Base-by-base conservation (phyloP, 1,140 invertebrate species). In the Brachionus rubens region DNA sequence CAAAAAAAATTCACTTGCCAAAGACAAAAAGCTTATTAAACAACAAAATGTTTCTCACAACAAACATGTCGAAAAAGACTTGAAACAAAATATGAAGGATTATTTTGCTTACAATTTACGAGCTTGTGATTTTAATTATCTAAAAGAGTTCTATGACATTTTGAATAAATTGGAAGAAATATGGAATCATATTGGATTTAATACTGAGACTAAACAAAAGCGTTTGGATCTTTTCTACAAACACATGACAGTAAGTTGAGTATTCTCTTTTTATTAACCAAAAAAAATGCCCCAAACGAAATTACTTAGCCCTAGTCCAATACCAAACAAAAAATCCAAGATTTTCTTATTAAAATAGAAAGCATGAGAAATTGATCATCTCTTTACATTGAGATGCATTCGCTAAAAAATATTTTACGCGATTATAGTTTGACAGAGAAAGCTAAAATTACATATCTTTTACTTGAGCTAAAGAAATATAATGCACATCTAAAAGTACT, bases 21-120 rank as follows among this genome's bases (percentile, higher is more conserved):
- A 65, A 65, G 26, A 19, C 12, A 43, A 65, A 26, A 2, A 36
- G 16, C 1, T 3, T 24, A 1, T 40, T 5, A 1, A 36, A 0
- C 3, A 46, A 43, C n/a, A 65, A 41, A 21, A 65, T 4, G 21
- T 2, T 21, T 43, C 36, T 4, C 12, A 21, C 9, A 41, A 65
- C 43, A 41, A 65, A 24, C 7, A 43, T 65, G 40, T 65, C 10
- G 59, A 65, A 40, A 65, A 65, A 14, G 40, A 65, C 12, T 12
- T 65, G 24, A 65, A 24, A 43, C 40, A 43, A 65, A 65, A 65
- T 65, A 65, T 65, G 40, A 65, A 65, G 26, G 59, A 65, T 24
- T 65, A 65, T 43, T 65, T 65, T 43, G 59, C 36, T 7, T 65
- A 65, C 24, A 43, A 65, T 24, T 24, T 65, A 0, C 28, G 40